Evolutionary conservation across 37 sponge, comb jelly and placozoan species (phyloP), one percentile per base, ranked within the genome.

Genomic region (Dysidea cf. avara): DNA sequence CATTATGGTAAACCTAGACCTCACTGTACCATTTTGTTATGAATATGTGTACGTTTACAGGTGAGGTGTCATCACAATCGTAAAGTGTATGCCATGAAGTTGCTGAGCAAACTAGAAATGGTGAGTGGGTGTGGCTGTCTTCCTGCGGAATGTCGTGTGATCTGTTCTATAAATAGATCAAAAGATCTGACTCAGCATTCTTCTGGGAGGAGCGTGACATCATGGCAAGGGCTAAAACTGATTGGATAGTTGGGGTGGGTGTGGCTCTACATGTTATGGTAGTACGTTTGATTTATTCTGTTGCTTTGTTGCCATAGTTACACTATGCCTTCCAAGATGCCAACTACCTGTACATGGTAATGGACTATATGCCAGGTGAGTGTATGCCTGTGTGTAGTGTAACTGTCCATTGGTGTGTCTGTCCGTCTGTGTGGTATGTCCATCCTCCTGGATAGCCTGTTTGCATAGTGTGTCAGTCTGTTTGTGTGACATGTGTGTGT

Each of bases 201-300:
- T 97, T 84, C 57, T 97, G 99, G 99, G 99, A 97, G 74, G 99
- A 97, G 79, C 83, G 99, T 38, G 99, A 97, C 74, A 97, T 97
- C 64, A 97, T 97, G 99, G 95, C 99, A 0, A 78, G 86, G 59
- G 72, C 99, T 0, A 64, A 58, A 55, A 84, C 87, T 37, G 86
- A 86, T 21, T 97, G 99, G 99, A 83, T 97, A 52, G 92, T 97
- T 51, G 73, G 81, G 79, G 87, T 80, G 51, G 40, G 53, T 48
- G 11, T 56, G 24, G 14, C 4, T 35, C 62, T 22, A 22, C 26
- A 60, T 60, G 14, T 21, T 66, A 16, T 16, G 18, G 69, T 46
- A 24, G 43, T 3, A 29, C 18, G 18, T 46, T 7, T 68, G 21
- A 24, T 30, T 26, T 46, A 68, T 49, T 51, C 3, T 6, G 1